Evolutionary conservation across 2,113 vertebrate species (phyloP), one percentile per base, ranked within the genome.

Genomic region (Glaucidium brasilianum): DNA sequence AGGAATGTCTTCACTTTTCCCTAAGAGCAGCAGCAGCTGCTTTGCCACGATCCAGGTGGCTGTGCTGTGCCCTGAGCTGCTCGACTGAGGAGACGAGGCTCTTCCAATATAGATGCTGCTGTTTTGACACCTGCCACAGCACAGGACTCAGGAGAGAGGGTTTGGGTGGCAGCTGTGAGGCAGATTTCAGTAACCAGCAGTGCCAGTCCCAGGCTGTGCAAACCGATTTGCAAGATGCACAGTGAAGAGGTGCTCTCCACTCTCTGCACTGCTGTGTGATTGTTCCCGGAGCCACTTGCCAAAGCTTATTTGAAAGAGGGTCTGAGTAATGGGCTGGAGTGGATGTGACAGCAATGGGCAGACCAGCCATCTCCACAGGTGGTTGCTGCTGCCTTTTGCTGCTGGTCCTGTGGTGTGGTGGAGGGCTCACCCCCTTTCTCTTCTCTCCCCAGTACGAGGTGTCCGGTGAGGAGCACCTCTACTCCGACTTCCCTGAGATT

Each of bases 401-500:
- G 20, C 62, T 9, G 35, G 49, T 12, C 34, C 39, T 3, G 15
- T 0, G 47, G 50, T 7, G 1, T 11, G 29, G 53, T 8, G 0
- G 20, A 4, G 41, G 5, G 39, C 87, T 97, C 95, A 98, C 66
- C 68, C 52, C 41, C 9, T 84, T 63, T 86, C 64, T 93, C 60
- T 94, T 96, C 81, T 95, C 55, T 91, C 88, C 92, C 11, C 98
- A 99, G 99, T 98, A 98, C 2, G 99, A 98, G 94, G 99, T 97
- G 94, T 99, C 98, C 76, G 99, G 97, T 37, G 99, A 99, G 84
- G 99, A 99, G 96, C 99, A 99, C 39, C 98, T 99, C 96, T 99
- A 99, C 77, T 98, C 99, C 0, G 99, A 99, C 96, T 99, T 99
- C 95, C 98, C 99, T 0, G 99, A 99, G 98, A 99, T 99, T 29